phyloP scores from a whole-genome alignment of 1,140 invertebrate genomes.

The Daktulosphaira vitifoliae region DNA sequence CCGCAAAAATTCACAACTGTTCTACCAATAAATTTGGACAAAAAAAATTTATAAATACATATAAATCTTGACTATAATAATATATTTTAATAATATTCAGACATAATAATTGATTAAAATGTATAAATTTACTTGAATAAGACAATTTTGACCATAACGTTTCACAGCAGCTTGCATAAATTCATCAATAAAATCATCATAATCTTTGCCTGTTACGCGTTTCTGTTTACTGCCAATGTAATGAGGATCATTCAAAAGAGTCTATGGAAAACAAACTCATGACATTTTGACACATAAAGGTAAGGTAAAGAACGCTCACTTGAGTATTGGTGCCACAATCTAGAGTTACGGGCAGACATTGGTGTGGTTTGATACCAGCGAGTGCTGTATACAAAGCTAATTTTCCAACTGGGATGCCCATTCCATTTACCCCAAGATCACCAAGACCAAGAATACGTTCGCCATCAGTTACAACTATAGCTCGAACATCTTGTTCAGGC shows the following conservation, averaged over 20 bases:
- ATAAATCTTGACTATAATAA: too few relatives aligned
- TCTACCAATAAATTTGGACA: too few relatives aligned
- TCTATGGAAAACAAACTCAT: conserved; percentile 42
- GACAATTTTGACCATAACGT: conserved; percentile 69
- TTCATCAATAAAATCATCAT: conserved; percentile 92
- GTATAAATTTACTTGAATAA: conserved; percentile 56
- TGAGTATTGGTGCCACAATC: conserved; percentile 91
- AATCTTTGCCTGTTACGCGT: conserved; percentile 68
- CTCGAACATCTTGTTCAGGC: conserved; percentile 80
- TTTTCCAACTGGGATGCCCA: conserved; percentile 91
- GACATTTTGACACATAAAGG: not conserved
- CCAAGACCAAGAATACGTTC: conserved; percentile 87
- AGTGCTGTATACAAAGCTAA: conserved; percentile 83
- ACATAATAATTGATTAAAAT: too few relatives aligned
- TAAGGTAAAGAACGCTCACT: conserved; percentile 41
- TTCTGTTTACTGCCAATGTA: conserved; percentile 86
- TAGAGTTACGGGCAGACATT: conserved; percentile 77
- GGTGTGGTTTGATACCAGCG: conserved; percentile 82
- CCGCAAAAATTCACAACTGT: too few relatives aligned
- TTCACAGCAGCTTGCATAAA: conserved; percentile 87
- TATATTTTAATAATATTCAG: too few relatives aligned
- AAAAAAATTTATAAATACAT: too few relatives aligned
- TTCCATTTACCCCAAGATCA: conserved; percentile 86
- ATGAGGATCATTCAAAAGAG: conserved; percentile 73
- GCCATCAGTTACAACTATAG: conserved; percentile 89